Evolutionary conservation across 1,140 invertebrate species (phyloP), one percentile per base, ranked within the genome.

Genomic region (Drosophila rufa): DNA sequence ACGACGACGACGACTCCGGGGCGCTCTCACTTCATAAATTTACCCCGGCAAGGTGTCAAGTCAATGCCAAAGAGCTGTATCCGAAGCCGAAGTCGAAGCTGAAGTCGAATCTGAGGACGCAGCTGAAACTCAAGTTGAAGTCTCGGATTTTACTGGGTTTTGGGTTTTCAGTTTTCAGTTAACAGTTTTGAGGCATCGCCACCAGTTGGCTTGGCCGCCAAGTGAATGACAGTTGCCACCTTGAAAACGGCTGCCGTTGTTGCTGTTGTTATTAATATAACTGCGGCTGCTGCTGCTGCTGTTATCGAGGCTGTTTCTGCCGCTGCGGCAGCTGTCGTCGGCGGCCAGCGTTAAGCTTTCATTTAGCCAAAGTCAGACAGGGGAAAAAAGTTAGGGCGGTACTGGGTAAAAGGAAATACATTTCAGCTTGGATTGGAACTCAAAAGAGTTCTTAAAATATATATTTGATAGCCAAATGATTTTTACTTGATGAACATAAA

Each of bases 11-110:
- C 42, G 38, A 77, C 64, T 59, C 45, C 59, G 65, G 69, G 69
- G 75, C 76, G 84, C 83, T 87, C 83, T 87, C 83, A 87, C 83
- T 87, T 87, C 84, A 87, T 89, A 87, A 87, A 87, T 87, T 89
- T 83, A 55, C 69, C 56, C 67, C 50, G 67, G 80, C 83, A 87
- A 89, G 84, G 83, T 87, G 83, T 89, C 84, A 89, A 87, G 83
- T 84, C 82, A 89, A 89, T 89, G 84, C 77, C 84, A 89, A 73
- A 79, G 66, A 71, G 75, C 42, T 51, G 42, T 36, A 75, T 69
- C 64, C 55, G 76, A 80, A 70, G 83, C 56, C 46, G 70, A 64
- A 57, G 61, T 58, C 19, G 42, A 65, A 64, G 71, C 43, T 76
- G 30, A 59, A 67, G 51, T 47, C 38, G 56, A 43, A 46, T 22